These are phyloP conservation scores for Tragelaphus imberbis DNA, from an alignment of 2,113 vertebrate species.

Conservation along the genomic window DNA sequence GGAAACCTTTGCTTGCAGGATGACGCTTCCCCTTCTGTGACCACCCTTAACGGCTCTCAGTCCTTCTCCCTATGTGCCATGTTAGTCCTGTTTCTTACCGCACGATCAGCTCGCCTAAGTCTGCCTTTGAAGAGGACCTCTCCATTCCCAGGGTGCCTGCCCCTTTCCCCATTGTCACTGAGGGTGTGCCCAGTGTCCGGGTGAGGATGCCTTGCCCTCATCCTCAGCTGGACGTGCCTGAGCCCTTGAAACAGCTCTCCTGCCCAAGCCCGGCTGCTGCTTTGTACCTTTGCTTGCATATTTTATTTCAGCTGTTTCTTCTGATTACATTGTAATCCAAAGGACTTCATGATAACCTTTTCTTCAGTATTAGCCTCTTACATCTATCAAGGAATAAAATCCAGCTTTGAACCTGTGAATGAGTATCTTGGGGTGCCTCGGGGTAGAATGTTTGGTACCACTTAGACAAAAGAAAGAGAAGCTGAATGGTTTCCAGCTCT, in stretches of 20 bases:
- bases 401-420: neutral
- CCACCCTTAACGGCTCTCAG: neutral
- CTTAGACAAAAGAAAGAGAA: neutral
- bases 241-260: neutral
- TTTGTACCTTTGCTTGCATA: neutral
- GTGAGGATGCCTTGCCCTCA: neutral
- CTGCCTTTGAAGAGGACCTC: neutral
- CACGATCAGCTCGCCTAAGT: neutral
- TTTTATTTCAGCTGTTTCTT: neutral
- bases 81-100: neutral
- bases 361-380: neutral
- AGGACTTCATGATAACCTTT: neutral
- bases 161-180: neutral
- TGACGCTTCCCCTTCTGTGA: neutral
- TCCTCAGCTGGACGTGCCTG: neutral
- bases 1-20: neutral
- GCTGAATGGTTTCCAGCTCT: neutral
- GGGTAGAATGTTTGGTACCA: neutral
- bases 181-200: neutral
- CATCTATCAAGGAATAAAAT: neutral
- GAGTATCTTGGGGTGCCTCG: neutral
- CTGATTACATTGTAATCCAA: neutral
- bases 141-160: neutral
- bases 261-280: neutral
- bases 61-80: neutral